Base-by-base conservation (phyloP, 2,888 invertebrate species). In the Siphlonurus alternatus region DNA sequence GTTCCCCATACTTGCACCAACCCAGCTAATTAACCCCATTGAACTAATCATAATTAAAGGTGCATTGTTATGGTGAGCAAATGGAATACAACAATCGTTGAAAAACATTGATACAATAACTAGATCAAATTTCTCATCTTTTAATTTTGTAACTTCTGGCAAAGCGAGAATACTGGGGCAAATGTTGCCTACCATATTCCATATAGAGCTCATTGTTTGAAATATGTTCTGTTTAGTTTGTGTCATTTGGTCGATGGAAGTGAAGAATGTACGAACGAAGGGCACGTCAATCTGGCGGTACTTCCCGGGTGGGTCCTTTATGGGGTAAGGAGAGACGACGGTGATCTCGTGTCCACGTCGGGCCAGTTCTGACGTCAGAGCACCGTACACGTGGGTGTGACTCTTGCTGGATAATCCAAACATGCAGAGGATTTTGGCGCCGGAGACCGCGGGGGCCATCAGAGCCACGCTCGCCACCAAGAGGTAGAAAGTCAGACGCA, bases 291-390 rank as follows among this genome's bases (percentile, higher is more conserved):
- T 63, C 20, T 63, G 63, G 15, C 23, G 25, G 7, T 38, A 63
- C 18, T 56, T 10, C 3, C n/a, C 5, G 7, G 63, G 63, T 5
- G 60, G 59, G 5, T 25, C n/a, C 1, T 63, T 25, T 2, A 63
- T 20, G 15, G 63, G 63, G 23, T 75, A 73, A 62, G 74, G 74
- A 66, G 74, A 73, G 7, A 74, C 68, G 1, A 75, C 70, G 60
- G 75, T 76, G 2, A 80, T 75, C 63, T 76, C 76, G 66, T 81
- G 81, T 0, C 81, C 78, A 19, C 74, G 71, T 5, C 68, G 69
- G 0, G 78, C 72, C 1, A 81, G 71, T 15, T 75, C 77, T 64
- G 75, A 75, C 56, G 77, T 73, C 59, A 80, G 64, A 0, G 74
- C 70, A 23, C 74, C 75, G 66, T 75, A 75, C 76, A 80, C 78